Evolutionary conservation across 2,797 vertebrate species (phyloP).

Genomic region (Cyprinodon diabolis): DNA sequence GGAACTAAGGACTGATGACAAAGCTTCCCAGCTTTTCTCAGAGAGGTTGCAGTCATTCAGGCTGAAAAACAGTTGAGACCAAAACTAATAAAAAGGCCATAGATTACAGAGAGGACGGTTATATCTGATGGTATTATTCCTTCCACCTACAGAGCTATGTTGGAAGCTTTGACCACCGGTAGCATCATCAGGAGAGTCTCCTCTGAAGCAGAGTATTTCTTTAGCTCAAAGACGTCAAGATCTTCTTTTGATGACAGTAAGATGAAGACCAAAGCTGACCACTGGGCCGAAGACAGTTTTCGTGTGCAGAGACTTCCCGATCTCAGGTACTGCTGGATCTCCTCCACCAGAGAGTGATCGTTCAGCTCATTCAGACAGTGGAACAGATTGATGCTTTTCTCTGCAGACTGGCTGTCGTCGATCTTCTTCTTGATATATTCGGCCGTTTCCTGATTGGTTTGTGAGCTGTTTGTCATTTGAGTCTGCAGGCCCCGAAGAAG

Average conservation of each 20-base stretch:
- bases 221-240: background rate
- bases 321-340: background rate
- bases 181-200: background rate
- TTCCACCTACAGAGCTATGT: constrained; percentile 6
- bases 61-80: background rate
- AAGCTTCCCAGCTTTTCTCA: constrained; percentile 8
- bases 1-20: constrained; percentile 25
- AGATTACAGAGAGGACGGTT: no score
- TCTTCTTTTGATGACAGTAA: constrained; percentile 13
- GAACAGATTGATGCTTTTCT: constrained; percentile 23
- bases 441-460: constrained; percentile 2
- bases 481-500: constrained; percentile 8
- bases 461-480: background rate
- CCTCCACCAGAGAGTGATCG: background rate
- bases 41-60: constrained; percentile 22
- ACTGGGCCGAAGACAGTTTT: background rate
- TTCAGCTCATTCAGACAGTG: constrained; percentile 8
- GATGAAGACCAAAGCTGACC: constrained; percentile 26
- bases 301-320: background rate
- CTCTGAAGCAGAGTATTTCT: background rate
- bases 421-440: constrained; percentile 12
- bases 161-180: constrained; percentile 13
- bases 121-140: background rate
- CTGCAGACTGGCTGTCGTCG: background rate
- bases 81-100: no score